Evolutionary conservation across 2,113 vertebrate species (phyloP).

Genomic region (Ovibos moschatus): DNA sequence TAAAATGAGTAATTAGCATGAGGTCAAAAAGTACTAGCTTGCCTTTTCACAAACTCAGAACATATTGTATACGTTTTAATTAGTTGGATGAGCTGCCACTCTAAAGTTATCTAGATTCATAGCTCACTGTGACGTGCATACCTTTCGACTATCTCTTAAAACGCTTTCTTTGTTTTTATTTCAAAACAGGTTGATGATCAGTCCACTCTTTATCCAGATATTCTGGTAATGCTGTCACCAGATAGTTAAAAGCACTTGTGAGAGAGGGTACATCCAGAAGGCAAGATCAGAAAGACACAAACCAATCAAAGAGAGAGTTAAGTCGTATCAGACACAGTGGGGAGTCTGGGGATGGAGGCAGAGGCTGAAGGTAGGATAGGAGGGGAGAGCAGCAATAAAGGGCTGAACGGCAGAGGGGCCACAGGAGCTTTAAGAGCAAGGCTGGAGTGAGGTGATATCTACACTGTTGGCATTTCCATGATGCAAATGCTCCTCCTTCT

Average conservation of each 20-base stretch:
- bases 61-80: constrained; percentile 2
- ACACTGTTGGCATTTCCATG: neutral
- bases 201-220: neutral
- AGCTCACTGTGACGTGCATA: neutral
- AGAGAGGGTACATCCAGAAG: neutral
- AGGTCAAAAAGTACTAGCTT: neutral
- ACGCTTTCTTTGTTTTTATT: neutral
- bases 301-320: neutral
- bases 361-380: neutral
- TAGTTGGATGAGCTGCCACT: neutral
- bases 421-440: neutral
- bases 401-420: neutral
- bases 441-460: neutral
- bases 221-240: neutral
- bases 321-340: neutral
- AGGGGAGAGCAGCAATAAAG: neutral
- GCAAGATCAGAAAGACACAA: neutral
- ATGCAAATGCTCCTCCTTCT: neutral
- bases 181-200: neutral
- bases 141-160: neutral
- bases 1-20: neutral
- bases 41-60: neutral
- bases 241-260: neutral
- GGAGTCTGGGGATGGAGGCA: neutral
- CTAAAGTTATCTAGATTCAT: neutral